These are phyloP conservation scores for Aurelia sp. DNA, from an alignment of 30 jellyfish, hydroid and myxozoan genomes.

Conservation along the genomic window DNA sequence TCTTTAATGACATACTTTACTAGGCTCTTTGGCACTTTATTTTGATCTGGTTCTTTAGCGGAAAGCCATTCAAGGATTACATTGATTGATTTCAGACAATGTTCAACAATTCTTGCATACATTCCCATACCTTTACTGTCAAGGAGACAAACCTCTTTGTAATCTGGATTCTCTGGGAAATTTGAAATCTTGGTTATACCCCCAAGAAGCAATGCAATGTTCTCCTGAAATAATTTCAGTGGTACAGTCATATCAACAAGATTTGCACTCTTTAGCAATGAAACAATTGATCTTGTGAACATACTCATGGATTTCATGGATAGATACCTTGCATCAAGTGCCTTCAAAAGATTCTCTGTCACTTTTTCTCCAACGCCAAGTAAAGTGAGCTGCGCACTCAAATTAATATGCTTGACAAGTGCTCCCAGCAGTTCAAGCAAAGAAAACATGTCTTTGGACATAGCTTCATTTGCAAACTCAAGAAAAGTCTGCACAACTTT, in stretches of 20 bases:
- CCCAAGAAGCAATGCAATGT: neutral
- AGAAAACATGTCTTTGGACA: neutral
- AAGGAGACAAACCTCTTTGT: slow-evolving; percentile 35
- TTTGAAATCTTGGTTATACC: slow-evolving; percentile 3
- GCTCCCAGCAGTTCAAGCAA: neutral
- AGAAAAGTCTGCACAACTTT: neutral
- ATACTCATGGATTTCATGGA: neutral
- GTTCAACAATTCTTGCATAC: slow-evolving; percentile 3
- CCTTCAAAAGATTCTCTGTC: neutral
- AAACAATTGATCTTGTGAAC: too few relatives aligned
- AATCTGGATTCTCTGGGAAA: slow-evolving; percentile 46
- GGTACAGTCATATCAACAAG: too few relatives aligned
- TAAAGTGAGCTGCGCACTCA: neutral
- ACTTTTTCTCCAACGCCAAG: neutral
- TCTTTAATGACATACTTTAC: neutral
- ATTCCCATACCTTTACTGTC: slow-evolving; percentile 6
- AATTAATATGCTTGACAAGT: neutral
- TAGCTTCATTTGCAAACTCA: neutral
- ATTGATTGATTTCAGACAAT: slow-evolving; percentile 5
- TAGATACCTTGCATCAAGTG: neutral
- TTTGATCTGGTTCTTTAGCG: neutral
- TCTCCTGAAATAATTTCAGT: too few relatives aligned
- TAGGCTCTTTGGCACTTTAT: neutral
- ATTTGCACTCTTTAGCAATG: too few relatives aligned
- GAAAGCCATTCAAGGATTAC: neutral